Percentiles rank a stretch among this genome's conserved stretches.
These are phyloP conservation scores for Rhynchomys soricoides DNA, from an alignment of 2,113 vertebrate genomes.

Conservation along the genomic window DNA sequence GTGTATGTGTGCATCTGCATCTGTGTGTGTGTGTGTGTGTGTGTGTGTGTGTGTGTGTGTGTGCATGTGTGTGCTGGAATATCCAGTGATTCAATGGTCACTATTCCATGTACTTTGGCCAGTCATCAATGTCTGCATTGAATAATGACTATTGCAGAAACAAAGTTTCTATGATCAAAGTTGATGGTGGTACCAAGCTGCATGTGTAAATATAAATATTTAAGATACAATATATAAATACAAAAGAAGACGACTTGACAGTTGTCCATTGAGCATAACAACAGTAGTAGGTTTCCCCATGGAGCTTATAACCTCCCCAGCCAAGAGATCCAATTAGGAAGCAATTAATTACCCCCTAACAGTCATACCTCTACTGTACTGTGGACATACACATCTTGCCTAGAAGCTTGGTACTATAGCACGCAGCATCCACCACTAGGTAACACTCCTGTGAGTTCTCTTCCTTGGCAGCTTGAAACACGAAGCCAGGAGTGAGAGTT, in stretches of 20 bases:
- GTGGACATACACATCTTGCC: not conserved
- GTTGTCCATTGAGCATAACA: not conserved
- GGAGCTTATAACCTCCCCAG: not conserved
- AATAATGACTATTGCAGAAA: not conserved
- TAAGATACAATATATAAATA: too few relatives aligned
- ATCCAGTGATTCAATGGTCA: not conserved
- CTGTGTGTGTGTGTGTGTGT: not conserved
- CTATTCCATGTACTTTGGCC: not conserved
- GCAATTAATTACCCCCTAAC: not conserved
- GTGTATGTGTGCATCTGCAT: not conserved
- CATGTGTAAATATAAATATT: not conserved
- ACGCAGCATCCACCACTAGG: not conserved
- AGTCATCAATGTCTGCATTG: too few relatives aligned
- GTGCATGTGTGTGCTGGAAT: not conserved
- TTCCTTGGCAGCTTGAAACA: not conserved
- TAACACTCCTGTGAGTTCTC: not conserved
- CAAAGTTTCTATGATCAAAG: not conserved
- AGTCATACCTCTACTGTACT: not conserved
- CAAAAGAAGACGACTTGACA: not conserved
- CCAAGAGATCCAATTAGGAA: not conserved
- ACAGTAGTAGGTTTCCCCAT: not conserved
- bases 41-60: not conserved
- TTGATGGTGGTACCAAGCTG: not conserved
- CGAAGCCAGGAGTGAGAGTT: not conserved
- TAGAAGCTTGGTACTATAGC: not conserved